Evolutionary conservation across 2,888 invertebrate species (phyloP).

Genomic region (Steinernema carpocapsae): DNA sequence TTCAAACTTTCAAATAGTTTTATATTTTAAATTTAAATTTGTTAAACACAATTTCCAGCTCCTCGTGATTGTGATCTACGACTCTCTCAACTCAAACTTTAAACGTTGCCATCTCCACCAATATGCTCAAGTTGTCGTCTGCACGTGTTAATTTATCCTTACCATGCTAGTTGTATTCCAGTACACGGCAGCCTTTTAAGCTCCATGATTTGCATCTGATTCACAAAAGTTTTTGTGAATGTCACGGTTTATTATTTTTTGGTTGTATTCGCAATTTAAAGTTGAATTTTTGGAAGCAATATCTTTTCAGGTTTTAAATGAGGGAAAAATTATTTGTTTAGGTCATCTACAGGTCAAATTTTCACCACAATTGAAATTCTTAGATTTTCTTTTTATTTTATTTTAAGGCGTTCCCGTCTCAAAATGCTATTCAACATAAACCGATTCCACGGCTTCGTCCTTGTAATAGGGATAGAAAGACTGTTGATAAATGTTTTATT

Average conservation of each 20-base stretch:
- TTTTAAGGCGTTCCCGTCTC: conserved; percentile 12
- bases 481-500: no score
- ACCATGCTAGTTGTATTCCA: conserved; percentile 56
- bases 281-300: no score
- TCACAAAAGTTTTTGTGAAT: conserved; percentile 68
- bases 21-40: no score
- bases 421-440: conserved; percentile 65
- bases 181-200: conserved; percentile 53
- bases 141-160: conserved; percentile 62
- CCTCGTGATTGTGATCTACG: conserved; percentile 61
- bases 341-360: conserved; percentile 61
- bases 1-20: no score
- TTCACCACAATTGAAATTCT: no score
- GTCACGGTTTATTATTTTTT: conserved; percentile 66
- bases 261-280: conserved; percentile 63
- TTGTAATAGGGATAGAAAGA: conserved; percentile 56
- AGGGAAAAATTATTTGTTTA: conserved; percentile 67
- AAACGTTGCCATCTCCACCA: conserved; percentile 65
- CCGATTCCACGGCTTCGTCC: conserved; percentile 65
- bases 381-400: background rate
- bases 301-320: no score
- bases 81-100: conserved; percentile 60
- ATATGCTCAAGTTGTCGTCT: conserved; percentile 60
- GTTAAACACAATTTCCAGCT: conserved; percentile 51
- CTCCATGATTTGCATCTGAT: conserved; percentile 66